A percentile compares a stretch with the other conserved stretches of the same genome.
These are phyloP conservation scores for Charadrius vociferus DNA, from an alignment of 2,113 vertebrate species.

Conservation along the genomic window DNA sequence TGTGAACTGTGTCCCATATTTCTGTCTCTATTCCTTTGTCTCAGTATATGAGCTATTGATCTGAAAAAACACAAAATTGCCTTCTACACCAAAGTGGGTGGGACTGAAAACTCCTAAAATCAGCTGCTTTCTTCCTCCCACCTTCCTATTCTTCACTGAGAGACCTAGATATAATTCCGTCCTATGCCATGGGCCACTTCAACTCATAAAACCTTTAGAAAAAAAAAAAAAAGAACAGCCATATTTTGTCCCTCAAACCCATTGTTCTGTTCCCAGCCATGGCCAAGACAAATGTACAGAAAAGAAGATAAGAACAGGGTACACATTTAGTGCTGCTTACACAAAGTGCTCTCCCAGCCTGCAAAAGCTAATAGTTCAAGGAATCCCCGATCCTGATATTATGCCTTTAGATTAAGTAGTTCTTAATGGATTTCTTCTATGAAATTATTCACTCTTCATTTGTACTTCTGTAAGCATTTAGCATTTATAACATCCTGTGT, in stretches of 20 bases:
- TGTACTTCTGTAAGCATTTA: background rate
- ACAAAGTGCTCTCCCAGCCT: background rate
- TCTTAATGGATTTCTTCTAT: background rate
- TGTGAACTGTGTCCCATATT: background rate
- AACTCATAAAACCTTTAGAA: background rate
- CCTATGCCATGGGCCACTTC: background rate
- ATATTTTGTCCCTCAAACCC: background rate
- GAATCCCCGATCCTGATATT: background rate
- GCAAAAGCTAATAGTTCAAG: background rate
- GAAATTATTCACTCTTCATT: background rate
- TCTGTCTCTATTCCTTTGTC: background rate
- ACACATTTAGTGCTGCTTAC: background rate
- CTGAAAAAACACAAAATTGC: background rate
- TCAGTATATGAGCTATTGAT: background rate
- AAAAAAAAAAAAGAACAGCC: background rate
- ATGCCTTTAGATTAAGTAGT: background rate
- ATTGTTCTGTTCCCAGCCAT: background rate
- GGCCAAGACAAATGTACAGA: background rate
- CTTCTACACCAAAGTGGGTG: background rate
- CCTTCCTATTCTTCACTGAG: background rate
- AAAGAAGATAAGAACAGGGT: background rate
- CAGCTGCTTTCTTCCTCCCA: background rate
- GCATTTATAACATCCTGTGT: background rate
- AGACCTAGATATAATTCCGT: background rate
- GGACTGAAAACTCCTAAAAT: background rate